A percentile compares a stretch with the other conserved stretches of the same genome.
Conservation (phyloP, 2,888 invertebrate species). For the Eupithecia inturbata region DNA sequence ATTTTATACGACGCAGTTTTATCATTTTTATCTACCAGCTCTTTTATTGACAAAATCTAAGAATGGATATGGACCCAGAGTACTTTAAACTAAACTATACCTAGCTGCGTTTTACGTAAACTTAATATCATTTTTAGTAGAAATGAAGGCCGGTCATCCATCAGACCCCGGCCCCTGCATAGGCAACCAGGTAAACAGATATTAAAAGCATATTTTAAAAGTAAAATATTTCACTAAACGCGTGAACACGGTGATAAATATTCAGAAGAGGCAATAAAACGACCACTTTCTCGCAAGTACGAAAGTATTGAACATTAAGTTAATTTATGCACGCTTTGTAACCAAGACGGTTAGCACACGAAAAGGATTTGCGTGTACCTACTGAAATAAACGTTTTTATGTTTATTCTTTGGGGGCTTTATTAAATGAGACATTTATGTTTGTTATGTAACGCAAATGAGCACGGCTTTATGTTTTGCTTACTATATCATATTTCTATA, state of each 20-base stretch:
- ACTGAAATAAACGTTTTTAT: slow-evolving; percentile 30
- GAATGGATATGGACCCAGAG: background rate
- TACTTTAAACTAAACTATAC: background rate
- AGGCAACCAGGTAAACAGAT: slow-evolving; percentile 40
- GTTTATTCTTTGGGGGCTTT: slow-evolving; percentile 25
- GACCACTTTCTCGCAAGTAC: slow-evolving; percentile 79
- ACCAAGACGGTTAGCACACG: slow-evolving; percentile 66
- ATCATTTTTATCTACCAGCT: background rate
- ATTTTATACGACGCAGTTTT: slow-evolving; percentile 2
- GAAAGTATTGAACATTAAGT: slow-evolving; percentile 81
- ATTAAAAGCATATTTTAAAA: slow-evolving; percentile 53
- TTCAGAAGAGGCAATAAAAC: slow-evolving; percentile 76
- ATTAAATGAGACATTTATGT: slow-evolving; percentile 23
- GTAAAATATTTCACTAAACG: slow-evolving; percentile 61
- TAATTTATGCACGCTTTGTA: slow-evolving; percentile 82
- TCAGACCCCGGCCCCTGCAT: slow-evolving; percentile 5
- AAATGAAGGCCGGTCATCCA: background rate
- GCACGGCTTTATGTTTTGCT: background rate
- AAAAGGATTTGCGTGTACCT: slow-evolving; percentile 68
- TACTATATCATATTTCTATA: background rate
- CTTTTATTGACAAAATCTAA: background rate
- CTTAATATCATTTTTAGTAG: background rate
- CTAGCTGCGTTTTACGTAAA: background rate
- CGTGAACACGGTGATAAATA: slow-evolving; percentile 75
- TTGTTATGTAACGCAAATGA: slow-evolving; percentile 2